A percentile compares a stretch with the other conserved stretches of the same genome.
Conservation (phyloP, 2,113 vertebrate species). For the Pongo pygmaeus region DNA sequence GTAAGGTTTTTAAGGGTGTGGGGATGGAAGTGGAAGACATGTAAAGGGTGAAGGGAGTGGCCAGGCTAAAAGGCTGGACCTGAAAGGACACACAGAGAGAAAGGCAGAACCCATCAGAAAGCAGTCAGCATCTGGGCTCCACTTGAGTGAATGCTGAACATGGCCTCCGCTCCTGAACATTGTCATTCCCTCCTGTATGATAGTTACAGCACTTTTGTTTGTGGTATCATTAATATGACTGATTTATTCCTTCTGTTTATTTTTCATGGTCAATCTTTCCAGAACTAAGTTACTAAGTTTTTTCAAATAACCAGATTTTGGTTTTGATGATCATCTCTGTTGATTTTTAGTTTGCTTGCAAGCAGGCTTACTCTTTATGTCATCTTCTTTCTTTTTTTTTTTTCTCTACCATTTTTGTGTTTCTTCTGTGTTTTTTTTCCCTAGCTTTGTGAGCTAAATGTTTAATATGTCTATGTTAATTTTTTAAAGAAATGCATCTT, state of each 20-base stretch:
- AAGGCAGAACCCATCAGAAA: background rate
- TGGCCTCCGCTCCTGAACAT: background rate
- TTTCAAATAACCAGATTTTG: slow-evolving; percentile 20
- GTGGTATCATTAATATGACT: background rate
- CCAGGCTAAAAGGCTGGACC: background rate
- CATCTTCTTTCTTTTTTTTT: background rate
- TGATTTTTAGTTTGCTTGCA: background rate
- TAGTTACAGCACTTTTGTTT: background rate
- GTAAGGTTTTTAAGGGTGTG: background rate
- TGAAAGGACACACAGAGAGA: background rate
- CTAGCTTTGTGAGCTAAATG: background rate
- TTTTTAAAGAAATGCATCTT: background rate
- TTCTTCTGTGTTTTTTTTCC: slow-evolving; percentile 13
- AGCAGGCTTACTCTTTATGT: background rate
- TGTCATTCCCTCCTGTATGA: background rate
- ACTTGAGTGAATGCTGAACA: background rate
- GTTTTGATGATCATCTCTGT: background rate
- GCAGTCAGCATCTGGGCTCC: background rate
- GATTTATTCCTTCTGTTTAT: slow-evolving; percentile 4
- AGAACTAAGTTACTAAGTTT: background rate
- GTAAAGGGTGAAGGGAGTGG: no score
- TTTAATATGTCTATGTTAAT: background rate
- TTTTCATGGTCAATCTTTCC: background rate
- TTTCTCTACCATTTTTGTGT: background rate
- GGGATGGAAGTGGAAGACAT: background rate